These are phyloP conservation scores for Cataglyphis hispanica DNA, from an alignment of 1,140 invertebrate genomes.

Conservation along the genomic window DNA sequence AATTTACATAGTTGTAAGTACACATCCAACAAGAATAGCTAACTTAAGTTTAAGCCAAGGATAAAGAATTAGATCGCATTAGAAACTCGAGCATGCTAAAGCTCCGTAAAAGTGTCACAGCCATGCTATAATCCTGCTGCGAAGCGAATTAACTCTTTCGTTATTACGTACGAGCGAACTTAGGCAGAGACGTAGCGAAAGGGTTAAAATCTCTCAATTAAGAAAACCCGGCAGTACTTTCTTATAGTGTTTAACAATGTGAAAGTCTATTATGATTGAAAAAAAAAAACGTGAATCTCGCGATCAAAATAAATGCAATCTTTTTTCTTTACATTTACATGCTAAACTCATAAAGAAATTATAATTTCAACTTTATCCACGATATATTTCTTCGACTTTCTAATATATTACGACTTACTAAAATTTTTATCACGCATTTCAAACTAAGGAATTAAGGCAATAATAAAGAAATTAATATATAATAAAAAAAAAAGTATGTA, in stretches of 20 bases:
- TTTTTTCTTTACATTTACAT: neutral
- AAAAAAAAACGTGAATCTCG: neutral
- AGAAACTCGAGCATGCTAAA: neutral
- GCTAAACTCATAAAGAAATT: no score
- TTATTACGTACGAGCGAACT: no score
- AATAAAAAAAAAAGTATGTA: no score
- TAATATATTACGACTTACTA: no score
- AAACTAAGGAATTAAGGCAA: no score
- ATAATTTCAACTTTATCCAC: no score
- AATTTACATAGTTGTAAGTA: neutral
- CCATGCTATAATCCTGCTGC: neutral
- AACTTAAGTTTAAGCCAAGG: neutral
- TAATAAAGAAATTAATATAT: no score
- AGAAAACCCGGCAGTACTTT: slow-evolving; percentile 2
- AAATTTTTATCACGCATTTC: no score
- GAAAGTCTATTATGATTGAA: neutral
- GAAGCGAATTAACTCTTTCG: no score
- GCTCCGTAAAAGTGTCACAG: neutral
- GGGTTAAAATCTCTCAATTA: neutral
- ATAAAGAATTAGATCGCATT: neutral
- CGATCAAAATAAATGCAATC: neutral
- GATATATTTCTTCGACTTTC: no score
- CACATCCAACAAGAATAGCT: neutral
- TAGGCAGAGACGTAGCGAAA: no score
- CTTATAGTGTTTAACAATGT: neutral